Evolutionary conservation across 1,140 invertebrate genomes (phyloP).

Genomic region (Calycopis cecrops): DNA sequence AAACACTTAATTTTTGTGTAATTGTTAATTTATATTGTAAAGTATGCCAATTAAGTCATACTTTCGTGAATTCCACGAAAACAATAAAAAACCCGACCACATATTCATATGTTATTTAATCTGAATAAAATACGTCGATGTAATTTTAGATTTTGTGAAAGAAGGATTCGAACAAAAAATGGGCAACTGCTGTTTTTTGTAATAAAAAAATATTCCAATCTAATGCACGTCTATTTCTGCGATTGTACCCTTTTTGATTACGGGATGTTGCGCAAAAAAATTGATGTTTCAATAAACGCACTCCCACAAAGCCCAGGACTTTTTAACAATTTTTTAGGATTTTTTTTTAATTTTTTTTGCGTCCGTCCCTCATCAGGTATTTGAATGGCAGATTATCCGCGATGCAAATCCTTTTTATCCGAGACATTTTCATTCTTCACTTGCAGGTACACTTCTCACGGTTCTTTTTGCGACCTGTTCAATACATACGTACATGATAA

Average conservation of each 20-base stretch:
- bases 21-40: background rate
- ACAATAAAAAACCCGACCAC: background rate
- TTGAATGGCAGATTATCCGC: conserved; percentile 29
- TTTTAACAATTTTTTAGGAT: conserved; percentile 29
- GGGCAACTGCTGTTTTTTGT: conserved; percentile 38
- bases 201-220: conserved; percentile 29
- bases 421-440: conserved; percentile 20
- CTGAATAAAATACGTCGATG: conserved; percentile 14
- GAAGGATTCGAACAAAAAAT: conserved; percentile 40
- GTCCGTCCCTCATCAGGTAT: conserved; percentile 26
- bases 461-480: background rate
- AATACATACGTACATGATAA: background rate
- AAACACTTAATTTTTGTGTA: no score
- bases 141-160: conserved; percentile 33
- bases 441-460: conserved; percentile 29
- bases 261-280: conserved; percentile 35
- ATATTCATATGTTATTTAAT: conserved; percentile 11
- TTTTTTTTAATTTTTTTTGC: conserved; percentile 33
- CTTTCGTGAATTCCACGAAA: no score
- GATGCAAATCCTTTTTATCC: conserved; percentile 36
- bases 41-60: background rate
- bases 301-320: conserved; percentile 27
- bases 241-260: conserved; percentile 33
- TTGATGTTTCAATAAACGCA: conserved; percentile 52
- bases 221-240: conserved; percentile 24